These are phyloP conservation scores for Solenopsis invicta DNA, from an alignment of 1,140 invertebrate species.

Conservation along the genomic window DNA sequence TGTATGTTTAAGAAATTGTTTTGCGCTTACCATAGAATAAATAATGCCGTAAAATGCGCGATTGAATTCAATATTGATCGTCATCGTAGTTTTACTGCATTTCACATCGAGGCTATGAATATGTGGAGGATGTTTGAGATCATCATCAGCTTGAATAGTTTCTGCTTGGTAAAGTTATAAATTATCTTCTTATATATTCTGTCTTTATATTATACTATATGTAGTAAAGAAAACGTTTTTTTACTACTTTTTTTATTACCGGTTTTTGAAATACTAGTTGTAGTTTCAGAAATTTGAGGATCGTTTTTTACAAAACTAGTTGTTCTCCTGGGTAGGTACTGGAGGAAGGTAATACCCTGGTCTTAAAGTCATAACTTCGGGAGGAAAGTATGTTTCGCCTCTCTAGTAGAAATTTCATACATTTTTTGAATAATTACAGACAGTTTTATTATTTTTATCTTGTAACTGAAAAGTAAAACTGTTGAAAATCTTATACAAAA, in stretches of 20 bases:
- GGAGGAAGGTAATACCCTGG: too few relatives aligned
- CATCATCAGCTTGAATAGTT: slow-evolving; percentile 79
- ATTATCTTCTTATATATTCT: not conserved
- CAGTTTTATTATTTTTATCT: too few relatives aligned
- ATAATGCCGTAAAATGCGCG: slow-evolving; percentile 92
- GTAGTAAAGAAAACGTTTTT: not conserved
- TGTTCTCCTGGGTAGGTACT: too few relatives aligned
- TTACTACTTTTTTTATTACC: too few relatives aligned
- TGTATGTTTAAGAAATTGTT: not conserved
- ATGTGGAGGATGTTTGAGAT: slow-evolving; percentile 90
- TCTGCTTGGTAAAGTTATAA: not conserved
- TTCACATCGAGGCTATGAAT: slow-evolving; percentile 92
- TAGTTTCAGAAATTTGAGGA: too few relatives aligned
- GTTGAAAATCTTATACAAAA: too few relatives aligned
- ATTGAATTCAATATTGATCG: slow-evolving; percentile 93
- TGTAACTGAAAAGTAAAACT: too few relatives aligned
- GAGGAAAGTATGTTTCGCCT: too few relatives aligned
- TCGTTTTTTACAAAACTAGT: not conserved
- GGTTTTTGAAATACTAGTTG: not conserved
- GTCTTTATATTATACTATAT: not conserved
- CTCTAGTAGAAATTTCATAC: too few relatives aligned
- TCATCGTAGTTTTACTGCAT: slow-evolving; percentile 94
- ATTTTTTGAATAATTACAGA: too few relatives aligned
- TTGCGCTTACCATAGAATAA: slow-evolving; percentile 90
- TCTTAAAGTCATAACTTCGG: too few relatives aligned